Evolutionary conservation across 2,113 vertebrate species (phyloP), one percentile per base, ranked within the genome.

Genomic region (Thryonomys swinderianus): DNA sequence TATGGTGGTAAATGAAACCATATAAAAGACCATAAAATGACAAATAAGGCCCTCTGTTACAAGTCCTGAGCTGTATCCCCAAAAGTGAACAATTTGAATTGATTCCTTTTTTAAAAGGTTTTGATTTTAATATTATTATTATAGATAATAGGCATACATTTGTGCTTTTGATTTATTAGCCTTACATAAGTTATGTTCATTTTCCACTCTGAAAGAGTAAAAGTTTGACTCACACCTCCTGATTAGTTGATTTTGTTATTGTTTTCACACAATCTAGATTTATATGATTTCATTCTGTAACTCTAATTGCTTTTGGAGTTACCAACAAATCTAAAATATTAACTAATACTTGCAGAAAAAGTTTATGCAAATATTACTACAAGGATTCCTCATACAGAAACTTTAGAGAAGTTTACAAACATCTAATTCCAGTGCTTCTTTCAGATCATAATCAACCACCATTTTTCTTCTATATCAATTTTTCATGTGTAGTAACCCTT

Each of bases 241-340:
- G 14, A 79, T 73, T 51, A 95, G 53, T 64, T 92, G 37, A 85
- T 90, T 87, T 88, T 94, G 34, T 90, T 92, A 78, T 71, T 87
- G 9, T 82, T 97, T 94, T 94, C 57, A 96, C 20, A 91, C 61
- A 88, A 62, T 88, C 27, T 88, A 90, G 66, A 21, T 91, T 90
- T 88, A 80, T 79, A 57, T 20, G 30, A 83, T 83, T 96, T 88
- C 27, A 91, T 94, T 85, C 51, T 94, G 73, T 92, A 91, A 84
- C 40, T 95, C 23, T 45, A 95, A 90, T 42, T 85, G 7, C 48
- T 66, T 95, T 94, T 53, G 64, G 17, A 20, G 74, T 93, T 94
- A 64, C 42, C 78, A 66, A 76, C 84, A 92, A 95, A 84, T 91
- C 34, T 89, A 78, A 95, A 90, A 83, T 93, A 85, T 67, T 95